Percentiles rank a stretch among this genome's conserved stretches.
Conservation (phyloP, 2,113 vertebrate genomes). For the Shinisaurus crocodilurus region DNA sequence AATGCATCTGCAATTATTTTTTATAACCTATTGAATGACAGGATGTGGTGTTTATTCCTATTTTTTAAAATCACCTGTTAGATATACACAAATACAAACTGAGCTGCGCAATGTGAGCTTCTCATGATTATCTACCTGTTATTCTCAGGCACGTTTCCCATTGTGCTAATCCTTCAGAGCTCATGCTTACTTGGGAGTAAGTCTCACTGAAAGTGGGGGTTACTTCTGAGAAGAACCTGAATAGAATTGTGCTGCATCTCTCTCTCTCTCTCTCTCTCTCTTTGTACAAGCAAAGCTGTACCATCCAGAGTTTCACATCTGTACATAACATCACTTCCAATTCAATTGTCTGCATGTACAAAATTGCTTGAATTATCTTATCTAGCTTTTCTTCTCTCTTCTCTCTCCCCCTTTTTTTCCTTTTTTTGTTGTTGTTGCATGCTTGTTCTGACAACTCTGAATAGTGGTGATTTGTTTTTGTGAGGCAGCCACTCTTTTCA, state of each 20-base stretch:
- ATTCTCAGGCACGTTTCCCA: background rate
- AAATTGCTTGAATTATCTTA: constrained; percentile 65
- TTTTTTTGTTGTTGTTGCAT: background rate
- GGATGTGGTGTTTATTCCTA: background rate
- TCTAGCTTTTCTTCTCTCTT: constrained; percentile 35
- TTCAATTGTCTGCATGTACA: constrained; percentile 52
- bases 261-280: constrained; percentile 1
- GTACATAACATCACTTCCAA: constrained; percentile 58
- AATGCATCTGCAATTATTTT: constrained; percentile 29
- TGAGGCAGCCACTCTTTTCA: constrained; percentile 55
- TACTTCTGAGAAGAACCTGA: background rate
- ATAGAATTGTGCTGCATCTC: fast-evolving
- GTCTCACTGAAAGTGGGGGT: background rate
- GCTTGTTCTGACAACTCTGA: constrained; percentile 63
- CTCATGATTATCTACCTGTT: background rate
- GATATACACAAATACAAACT: constrained; percentile 13
- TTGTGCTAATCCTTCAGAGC: background rate
- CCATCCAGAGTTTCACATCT: constrained; percentile 21
- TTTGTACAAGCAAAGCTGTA: constrained; percentile 53
- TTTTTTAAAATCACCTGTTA: background rate
- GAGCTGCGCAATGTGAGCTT: background rate
- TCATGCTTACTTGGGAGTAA: background rate
- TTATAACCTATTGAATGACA: background rate
- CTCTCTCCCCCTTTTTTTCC: background rate
- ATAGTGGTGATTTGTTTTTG: constrained; percentile 69